Base-by-base conservation (phyloP, 23 tunicate genomes). In the Halocynthia aurantium region DNA sequence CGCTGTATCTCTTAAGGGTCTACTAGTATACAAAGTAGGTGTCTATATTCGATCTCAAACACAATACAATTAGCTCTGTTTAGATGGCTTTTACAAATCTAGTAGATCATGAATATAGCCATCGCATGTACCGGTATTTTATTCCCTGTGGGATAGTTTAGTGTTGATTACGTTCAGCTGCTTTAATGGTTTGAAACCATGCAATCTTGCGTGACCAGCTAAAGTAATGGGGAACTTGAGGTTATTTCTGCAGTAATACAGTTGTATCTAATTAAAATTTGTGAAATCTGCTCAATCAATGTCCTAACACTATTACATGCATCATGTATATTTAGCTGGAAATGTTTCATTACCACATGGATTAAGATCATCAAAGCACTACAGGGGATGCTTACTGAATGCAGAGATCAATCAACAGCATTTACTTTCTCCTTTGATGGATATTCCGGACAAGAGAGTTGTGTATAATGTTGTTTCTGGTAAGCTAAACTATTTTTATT, bases 391-490 rank as follows among this genome's bases (percentile, higher is more conserved):
- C 57, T 69, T 89, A 6, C 51, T 89, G 21, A 65, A 71, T 52
- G 88, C 96, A 6, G 53, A 62, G 15, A 80, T 70, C 68, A 89
- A 89, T 70, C 72, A 67, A 7, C 67, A 80, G 50, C 79, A 89
- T 76, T 75, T 89, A 19, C 71, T 89, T 0, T 66, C 87, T 69
- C 96, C 96, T 6, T 53, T 89, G 52, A 58, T 53, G 53, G 76
- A 53, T 71, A 55, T 79, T 15, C 80, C 75, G 6, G 66, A 53
- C 22, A 52, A 81, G 56, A 83, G 87, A 56, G 61, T 84, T 55
- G 81, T 84, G 6, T 81, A 84, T 53, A 84, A 89, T 56, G 82
- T 89, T 75, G 50, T 62, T 22, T 80, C 96, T 31, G 96, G 96
- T 89, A 31, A 76, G 64, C 52, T 9, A 5, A 10, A 15, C 15